These are phyloP conservation scores for Agraylea sexmaculata DNA, from an alignment of 1,140 invertebrate genomes.

Conservation along the genomic window DNA sequence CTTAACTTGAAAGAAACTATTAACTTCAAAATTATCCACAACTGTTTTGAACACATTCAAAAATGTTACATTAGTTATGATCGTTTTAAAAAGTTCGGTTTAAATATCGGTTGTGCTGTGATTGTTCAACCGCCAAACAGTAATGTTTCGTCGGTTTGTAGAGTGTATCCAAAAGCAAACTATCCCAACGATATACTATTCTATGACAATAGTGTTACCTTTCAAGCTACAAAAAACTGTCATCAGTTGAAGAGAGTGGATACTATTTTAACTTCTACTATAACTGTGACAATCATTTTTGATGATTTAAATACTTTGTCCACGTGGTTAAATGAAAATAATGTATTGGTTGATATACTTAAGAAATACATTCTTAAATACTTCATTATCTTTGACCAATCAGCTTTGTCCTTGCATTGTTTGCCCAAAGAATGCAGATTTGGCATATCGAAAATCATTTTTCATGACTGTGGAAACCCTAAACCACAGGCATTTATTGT, in stretches of 20 bases:
- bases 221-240: too few relatives aligned
- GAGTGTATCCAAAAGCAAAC: constrained; percentile 12
- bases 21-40: constrained; percentile 6
- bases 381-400: constrained; percentile 10
- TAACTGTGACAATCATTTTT: too few relatives aligned
- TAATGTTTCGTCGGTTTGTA: constrained; percentile 7
- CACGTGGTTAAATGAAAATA: too few relatives aligned
- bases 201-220: too few relatives aligned
- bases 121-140: constrained; percentile 4
- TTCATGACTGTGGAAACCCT: constrained; percentile 4
- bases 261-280: too few relatives aligned
- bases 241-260: too few relatives aligned
- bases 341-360: too few relatives aligned
- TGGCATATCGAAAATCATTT: constrained; percentile 13
- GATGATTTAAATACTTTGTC: too few relatives aligned
- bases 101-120: constrained; percentile 8
- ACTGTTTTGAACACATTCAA: constrained; percentile 12
- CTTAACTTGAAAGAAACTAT: constrained; percentile 8
- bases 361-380: constrained; percentile 15
- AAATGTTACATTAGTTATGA: constrained; percentile 14
- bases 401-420: constrained; percentile 7
- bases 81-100: constrained; percentile 7
- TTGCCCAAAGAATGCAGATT: constrained; percentile 7
- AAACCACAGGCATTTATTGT: constrained; percentile 5
- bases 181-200: constrained; percentile 9